These are phyloP conservation scores for Lepilemur ruficaudatus DNA, from an alignment of 2,797 vertebrate species.

Conservation along the genomic window DNA sequence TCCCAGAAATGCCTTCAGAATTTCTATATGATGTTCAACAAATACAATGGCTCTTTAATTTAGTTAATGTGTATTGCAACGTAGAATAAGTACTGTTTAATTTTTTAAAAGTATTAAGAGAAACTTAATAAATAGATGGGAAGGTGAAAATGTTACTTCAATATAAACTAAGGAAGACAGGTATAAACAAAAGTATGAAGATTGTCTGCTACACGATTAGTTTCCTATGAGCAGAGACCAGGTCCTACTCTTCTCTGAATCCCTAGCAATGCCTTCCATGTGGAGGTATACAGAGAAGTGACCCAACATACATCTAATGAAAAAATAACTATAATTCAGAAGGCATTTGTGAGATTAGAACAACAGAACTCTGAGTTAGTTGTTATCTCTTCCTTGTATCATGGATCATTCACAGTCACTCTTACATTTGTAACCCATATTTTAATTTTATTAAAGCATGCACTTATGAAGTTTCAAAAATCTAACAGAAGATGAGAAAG, in stretches of 20 bases:
- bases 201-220: neutral
- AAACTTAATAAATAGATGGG: neutral
- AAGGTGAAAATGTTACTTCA: constrained; percentile 17
- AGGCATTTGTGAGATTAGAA: neutral
- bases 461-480: constrained; percentile 9
- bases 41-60: constrained; percentile 22
- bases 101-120: constrained; percentile 5
- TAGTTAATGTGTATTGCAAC: neutral
- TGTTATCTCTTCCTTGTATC: neutral
- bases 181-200: neutral
- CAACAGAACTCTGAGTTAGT: neutral
- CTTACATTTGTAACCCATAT: neutral
- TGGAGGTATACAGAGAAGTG: neutral
- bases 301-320: neutral
- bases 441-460: constrained; percentile 10
- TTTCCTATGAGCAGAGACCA: neutral
- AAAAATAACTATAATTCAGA: neutral
- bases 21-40: neutral
- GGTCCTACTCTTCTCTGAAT: neutral
- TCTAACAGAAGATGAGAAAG: neutral
- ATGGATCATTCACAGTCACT: neutral
- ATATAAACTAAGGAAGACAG: neutral
- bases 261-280: neutral
- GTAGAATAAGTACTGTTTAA: neutral
- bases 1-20: neutral